Evolutionary conservation across 2,797 vertebrate genomes (phyloP), one percentile per base, ranked within the genome.

Genomic region (Anolis apletophallus): DNA sequence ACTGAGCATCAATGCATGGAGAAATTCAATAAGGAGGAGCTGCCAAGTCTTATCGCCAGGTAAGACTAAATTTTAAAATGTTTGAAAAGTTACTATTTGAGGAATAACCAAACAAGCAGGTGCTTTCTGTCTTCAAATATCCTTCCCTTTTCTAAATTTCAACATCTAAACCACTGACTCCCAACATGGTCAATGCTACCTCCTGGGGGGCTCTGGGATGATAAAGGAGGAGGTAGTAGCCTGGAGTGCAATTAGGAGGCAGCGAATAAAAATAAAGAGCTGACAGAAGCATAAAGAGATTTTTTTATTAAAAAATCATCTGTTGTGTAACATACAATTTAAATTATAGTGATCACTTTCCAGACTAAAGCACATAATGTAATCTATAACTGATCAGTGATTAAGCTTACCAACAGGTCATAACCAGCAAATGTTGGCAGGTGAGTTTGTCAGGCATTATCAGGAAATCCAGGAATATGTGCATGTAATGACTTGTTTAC

Each of bases 1-100:
- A 95, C 94, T 2, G 93, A 94, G 86, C 94, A 95, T 52, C 93
- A 95, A 36, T 95, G 94, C 86, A 95, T 95, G 94, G 93, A 94
- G 0, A 87, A 93, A 46, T 95, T 95, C 94, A 95, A 94, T 83
- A 91, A 64, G 80, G 80, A 93, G 0, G 87, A 91, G 64, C 54
- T 95, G 93, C 93, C 93, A 74, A 57, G 71, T 64, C 93, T 95
- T 0, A 0, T 88, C 86, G 90, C 92, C 74, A 52, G 94, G 94
- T 95, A 90, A 94, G 93, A 21, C 88, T 21, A 0, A 0, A 0
- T 11, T 57, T 32, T 34, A 40, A 46, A 86, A 83, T 86, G n/a
- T 3, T 50, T 12, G 34, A 67, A 0, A 29, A 52, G n/a, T 21
- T 26, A 29, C 4, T 21, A n/a, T 46, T 57, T 29, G 26, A 54